Conservation (phyloP, 2,113 vertebrate species). For the Capreolus pygargus region DNA sequence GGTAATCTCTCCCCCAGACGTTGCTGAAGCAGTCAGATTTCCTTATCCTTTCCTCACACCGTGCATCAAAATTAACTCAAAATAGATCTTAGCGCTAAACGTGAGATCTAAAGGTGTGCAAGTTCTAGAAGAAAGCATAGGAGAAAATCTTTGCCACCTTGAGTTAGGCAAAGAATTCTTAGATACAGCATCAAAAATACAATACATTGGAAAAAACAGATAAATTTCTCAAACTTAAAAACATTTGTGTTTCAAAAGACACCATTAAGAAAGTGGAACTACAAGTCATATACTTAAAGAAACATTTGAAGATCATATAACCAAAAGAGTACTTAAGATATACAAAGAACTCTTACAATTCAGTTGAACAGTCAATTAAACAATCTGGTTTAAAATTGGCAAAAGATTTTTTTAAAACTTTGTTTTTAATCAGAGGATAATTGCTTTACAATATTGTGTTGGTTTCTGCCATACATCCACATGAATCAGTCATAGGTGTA, state of each 20-base stretch:
- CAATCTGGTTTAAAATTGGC: background rate
- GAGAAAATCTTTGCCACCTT: background rate
- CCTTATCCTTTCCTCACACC: background rate
- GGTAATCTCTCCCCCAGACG: background rate
- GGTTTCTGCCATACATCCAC: background rate
- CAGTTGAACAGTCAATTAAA: background rate
- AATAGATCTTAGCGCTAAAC: background rate
- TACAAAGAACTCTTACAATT: background rate
- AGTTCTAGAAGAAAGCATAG: background rate
- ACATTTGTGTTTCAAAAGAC: background rate
- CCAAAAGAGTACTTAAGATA: background rate
- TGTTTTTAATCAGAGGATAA: background rate
- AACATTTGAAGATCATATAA: background rate
- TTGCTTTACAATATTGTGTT: background rate
- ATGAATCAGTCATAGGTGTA: background rate
- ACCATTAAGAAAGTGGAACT: background rate
- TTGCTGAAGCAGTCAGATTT: background rate
- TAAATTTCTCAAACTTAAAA: background rate
- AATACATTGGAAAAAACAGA: background rate
- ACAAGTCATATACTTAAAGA: background rate
- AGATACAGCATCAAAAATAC: background rate
- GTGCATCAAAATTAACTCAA: background rate
- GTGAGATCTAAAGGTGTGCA: background rate
- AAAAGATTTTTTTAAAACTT: background rate
- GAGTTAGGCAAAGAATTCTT: background rate